Conservation (phyloP, 2,797 vertebrate species). For the Iguana delicatissima region DNA sequence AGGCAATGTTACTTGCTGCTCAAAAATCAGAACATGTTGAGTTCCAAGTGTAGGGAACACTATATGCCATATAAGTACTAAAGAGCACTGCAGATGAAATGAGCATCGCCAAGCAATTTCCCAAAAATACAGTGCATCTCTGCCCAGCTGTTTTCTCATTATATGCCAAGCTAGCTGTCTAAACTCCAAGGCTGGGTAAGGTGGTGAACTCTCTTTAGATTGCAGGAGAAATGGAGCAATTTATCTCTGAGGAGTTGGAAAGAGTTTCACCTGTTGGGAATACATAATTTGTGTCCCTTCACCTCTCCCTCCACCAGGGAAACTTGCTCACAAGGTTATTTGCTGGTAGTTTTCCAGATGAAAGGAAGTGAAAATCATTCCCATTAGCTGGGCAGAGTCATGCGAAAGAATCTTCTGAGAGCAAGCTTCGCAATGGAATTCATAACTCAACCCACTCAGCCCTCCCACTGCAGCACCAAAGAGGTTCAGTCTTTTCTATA, state of each 20-base stretch:
- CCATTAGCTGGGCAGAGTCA: constrained; percentile 43
- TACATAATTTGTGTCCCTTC: constrained; percentile 33
- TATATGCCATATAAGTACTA: not conserved
- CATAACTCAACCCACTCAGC: not conserved
- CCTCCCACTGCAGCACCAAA: too few species aligned
- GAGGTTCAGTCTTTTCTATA: not conserved
- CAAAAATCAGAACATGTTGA: not conserved
- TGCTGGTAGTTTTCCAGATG: constrained; percentile 62
- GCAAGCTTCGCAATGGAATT: rapidly evolving
- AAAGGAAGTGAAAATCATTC: constrained; percentile 69
- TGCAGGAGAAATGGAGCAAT: not conserved
- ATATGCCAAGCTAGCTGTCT: not conserved
- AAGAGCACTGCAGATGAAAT: not conserved
- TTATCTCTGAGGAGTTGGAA: not conserved
- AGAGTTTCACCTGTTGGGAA: constrained; percentile 38
- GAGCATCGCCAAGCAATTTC: constrained; percentile 20
- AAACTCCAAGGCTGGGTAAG: not conserved
- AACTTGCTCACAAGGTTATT: constrained; percentile 44
- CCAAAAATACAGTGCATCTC: not conserved
- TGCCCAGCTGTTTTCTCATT: constrained; percentile 1
- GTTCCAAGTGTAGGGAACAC: not conserved
- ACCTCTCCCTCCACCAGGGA: constrained; percentile 37
- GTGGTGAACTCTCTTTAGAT: constrained; percentile 21
- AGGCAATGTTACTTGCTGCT: not conserved
- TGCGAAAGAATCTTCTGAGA: constrained; percentile 5